Percentiles rank a stretch among this genome's conserved stretches.
Conservation (phyloP, 2,888 invertebrate species). For the Pandemis heparana region DNA sequence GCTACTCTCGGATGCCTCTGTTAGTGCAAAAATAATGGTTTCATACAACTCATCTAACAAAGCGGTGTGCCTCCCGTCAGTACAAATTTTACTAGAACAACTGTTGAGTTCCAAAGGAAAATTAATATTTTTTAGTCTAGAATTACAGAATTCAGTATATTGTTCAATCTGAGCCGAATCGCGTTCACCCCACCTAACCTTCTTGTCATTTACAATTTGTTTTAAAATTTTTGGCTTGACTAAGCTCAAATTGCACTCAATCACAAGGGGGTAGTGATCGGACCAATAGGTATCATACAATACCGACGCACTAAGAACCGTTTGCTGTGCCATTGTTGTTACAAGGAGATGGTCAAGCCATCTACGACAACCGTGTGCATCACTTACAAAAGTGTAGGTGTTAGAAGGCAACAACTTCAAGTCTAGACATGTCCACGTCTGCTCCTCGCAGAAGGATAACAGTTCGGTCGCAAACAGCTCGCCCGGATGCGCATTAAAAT, state of each 20-base stretch:
- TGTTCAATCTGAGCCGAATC: too few relatives aligned
- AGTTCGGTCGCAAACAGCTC: not conserved
- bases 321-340: not conserved
- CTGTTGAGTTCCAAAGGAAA: not conserved
- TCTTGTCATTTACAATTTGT: too few relatives aligned
- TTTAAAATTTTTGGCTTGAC: not conserved
- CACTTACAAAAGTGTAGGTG: too few relatives aligned
- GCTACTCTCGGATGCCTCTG: too few relatives aligned
- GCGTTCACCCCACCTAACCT: not conserved
- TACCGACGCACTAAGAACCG: not conserved
- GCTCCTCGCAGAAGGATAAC: not conserved
- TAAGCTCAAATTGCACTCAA: not conserved
- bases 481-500: not conserved
- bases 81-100: too few relatives aligned
- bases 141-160: not conserved
- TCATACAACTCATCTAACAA: too few relatives aligned
- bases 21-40: too few relatives aligned
- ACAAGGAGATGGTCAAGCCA: too few relatives aligned
- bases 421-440: not conserved
- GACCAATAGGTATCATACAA: not conserved
- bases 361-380: too few relatives aligned
- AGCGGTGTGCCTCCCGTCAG: too few relatives aligned
- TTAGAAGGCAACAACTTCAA: not conserved
- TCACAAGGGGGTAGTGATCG: not conserved
- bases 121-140: not conserved